Evolutionary conservation across 2,113 vertebrate genomes (phyloP).

Genomic region (Taxidea taxus): DNA sequence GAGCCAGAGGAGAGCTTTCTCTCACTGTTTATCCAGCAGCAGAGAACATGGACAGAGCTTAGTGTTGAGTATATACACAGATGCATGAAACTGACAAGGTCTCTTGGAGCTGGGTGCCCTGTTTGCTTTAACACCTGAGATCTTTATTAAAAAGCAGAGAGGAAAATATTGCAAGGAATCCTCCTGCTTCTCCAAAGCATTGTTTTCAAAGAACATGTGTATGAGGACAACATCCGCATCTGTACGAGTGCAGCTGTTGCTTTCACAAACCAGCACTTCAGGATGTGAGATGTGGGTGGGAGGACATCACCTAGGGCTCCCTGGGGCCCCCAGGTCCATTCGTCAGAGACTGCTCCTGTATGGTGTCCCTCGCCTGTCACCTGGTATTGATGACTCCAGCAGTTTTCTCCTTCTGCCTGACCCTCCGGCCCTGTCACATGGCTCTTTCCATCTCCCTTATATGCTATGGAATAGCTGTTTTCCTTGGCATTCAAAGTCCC

Average conservation of each 20-base stretch:
- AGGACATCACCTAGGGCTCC: not conserved
- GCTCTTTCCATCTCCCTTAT: not conserved
- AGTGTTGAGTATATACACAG: not conserved
- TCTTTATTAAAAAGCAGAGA: not conserved
- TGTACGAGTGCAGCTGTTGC: not conserved
- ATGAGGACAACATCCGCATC: no score
- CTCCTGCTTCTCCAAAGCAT: not conserved
- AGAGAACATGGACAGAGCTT: not conserved
- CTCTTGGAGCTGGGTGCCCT: not conserved
- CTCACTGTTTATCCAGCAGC: not conserved
- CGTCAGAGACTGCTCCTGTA: not conserved
- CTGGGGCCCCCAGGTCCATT: no score
- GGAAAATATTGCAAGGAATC: not conserved
- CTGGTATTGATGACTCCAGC: not conserved
- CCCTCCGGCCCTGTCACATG: not conserved
- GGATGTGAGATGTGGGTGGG: fast-evolving
- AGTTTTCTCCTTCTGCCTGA: not conserved
- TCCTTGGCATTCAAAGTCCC: not conserved
- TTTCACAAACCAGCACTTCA: not conserved
- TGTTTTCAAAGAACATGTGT: not conserved
- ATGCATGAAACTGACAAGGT: not conserved
- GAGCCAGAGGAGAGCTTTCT: not conserved
- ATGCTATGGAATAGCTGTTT: not conserved
- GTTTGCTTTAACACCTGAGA: not conserved
- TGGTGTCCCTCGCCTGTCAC: not conserved